Conservation (phyloP, 2,113 vertebrate genomes). For the Chamaea fasciata region DNA sequence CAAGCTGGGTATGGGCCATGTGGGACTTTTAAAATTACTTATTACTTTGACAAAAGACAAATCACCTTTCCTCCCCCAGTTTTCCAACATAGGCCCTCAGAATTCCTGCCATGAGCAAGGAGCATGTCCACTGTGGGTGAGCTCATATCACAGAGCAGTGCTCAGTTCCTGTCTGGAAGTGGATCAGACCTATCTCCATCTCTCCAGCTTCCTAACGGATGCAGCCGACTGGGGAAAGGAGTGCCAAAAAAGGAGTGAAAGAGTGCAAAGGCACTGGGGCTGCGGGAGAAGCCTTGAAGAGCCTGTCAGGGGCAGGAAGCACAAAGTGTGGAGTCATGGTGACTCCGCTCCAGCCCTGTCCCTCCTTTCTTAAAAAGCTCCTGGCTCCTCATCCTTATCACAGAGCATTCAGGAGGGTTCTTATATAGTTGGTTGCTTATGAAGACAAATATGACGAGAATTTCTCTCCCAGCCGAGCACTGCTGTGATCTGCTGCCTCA, state of each 20-base stretch:
- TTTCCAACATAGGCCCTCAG: not conserved
- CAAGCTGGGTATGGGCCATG: not conserved
- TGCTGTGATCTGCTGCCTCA: not conserved
- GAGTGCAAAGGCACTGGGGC: not conserved
- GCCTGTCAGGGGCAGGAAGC: not conserved
- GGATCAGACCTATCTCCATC: constrained; percentile 4
- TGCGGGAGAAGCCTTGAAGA: not conserved
- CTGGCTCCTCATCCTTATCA: not conserved
- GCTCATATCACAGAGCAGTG: not conserved
- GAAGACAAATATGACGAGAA: not conserved
- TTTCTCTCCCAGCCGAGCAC: not conserved
- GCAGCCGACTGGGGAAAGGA: rapidly evolving
- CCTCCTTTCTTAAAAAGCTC: constrained; percentile 21
- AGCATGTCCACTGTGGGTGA: not conserved
- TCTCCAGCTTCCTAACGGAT: not conserved
- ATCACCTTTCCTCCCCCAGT: not conserved
- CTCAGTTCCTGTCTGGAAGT: not conserved
- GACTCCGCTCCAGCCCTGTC: not conserved
- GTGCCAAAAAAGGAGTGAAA: constrained; percentile 38
- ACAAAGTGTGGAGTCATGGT: not conserved
- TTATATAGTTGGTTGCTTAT: not conserved
- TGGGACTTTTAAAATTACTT: not conserved
- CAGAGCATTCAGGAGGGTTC: not conserved
- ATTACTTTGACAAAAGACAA: not conserved
- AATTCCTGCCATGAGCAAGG: rapidly evolving